Percentiles rank a stretch among this genome's conserved stretches.
These are phyloP conservation scores for Neosilurus hyrtlii DNA, from an alignment of 2,797 vertebrate genomes.

Conservation along the genomic window DNA sequence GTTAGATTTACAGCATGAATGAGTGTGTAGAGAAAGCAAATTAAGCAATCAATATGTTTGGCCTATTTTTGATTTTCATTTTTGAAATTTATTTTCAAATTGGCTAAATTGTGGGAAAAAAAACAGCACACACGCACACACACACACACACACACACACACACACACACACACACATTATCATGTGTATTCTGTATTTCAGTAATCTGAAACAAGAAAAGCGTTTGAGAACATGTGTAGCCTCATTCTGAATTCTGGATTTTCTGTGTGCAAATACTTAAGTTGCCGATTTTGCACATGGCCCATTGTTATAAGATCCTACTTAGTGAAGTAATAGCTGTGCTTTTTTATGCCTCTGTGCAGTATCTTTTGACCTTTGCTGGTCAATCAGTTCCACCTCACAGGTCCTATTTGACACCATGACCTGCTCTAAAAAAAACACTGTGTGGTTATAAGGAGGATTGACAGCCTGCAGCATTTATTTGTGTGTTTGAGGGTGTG, in stretches of 20 bases:
- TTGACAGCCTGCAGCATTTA: conserved; percentile 61
- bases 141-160: neutral
- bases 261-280: neutral
- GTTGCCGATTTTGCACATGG: neutral
- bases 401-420: conserved; percentile 63
- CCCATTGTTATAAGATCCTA: neutral
- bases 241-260: neutral
- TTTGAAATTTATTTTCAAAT: neutral
- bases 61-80: neutral
- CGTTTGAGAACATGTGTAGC: neutral
- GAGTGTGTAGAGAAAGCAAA: neutral
- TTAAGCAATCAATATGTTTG: neutral
- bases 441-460: conserved; percentile 55
- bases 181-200: neutral
- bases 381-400: conserved; percentile 59
- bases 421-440: conserved; percentile 60
- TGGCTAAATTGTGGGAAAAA: neutral
- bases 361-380: conserved; percentile 42
- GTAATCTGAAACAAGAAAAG: neutral
- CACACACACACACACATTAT: neutral
- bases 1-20: neutral
- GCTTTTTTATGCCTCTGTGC: neutral
- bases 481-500: conserved; percentile 62
- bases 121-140: too few species aligned
- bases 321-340: conserved; percentile 1